Base-by-base conservation (phyloP, 2,797 vertebrate species). In the Cryptoblepharus egeriae region DNA sequence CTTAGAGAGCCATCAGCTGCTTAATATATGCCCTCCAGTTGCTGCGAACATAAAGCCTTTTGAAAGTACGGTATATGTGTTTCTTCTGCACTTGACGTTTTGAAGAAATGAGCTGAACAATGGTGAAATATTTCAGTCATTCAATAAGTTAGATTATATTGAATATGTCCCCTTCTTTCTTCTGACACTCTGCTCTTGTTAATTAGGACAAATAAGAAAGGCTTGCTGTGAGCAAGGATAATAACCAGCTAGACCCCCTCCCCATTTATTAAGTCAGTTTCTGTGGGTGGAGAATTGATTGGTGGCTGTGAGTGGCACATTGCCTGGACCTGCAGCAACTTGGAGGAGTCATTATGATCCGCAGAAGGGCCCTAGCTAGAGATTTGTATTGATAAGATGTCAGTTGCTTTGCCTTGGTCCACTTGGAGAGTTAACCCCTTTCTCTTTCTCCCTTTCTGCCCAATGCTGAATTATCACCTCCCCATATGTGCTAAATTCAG, bases 141-240 rank as follows among this genome's bases (percentile, higher is more conserved):
- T 93, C 92, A 91, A 93, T 92, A 93, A 91, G 90, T 93, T 90
- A 93, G 92, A 93, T 93, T 93, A 90, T 93, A 93, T 93, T 93
- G 93, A 93, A 93, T 91, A 91, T 91, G 63, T 88, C 89, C 92
- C 87, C 88, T 86, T 91, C 92, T 91, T 89, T 79, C 84, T 86
- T 89, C 90, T 88, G 90, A 90, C 91, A 81, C 91, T 88, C 87
- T 87, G 83, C 88, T 88, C 87, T 83, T 63, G 88, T 89, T 94
- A 93, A 94, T 94, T 93, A 94, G 92, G 90, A 92, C 88, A 91
- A 93, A 94, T 94, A 88, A 92, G 90, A 92, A 92, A 84, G 87
- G 91, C 88, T 89, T 92, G 91, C 90, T 91, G 92, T 89, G 91
- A 87, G 89, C 85, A 77, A 86, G 87, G 92, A 92, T 91, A 92